Evolutionary conservation across 2,113 vertebrate genomes (phyloP), one percentile per base, ranked within the genome.

Genomic region (Corythornis vintsioides): DNA sequence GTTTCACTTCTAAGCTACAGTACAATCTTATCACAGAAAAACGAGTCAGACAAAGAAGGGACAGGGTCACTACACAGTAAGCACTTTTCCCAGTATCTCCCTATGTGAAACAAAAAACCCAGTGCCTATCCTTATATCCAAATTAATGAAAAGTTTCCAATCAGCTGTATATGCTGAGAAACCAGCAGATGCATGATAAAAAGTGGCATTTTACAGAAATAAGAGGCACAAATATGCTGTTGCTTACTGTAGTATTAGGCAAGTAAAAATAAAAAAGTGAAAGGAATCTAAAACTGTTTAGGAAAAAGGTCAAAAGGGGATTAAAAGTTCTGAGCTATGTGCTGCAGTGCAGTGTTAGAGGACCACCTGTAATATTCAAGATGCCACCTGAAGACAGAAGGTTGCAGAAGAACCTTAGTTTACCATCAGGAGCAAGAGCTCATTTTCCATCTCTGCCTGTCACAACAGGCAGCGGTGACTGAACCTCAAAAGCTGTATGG

Each of bases 161-260:
- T 8, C 16, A 11, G 14, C 20, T n/a, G 7, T 11, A 6, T 3
- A 20, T 35, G 21, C 56, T 42, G 14, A 52, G 48, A 42, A 63
- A 81, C 2, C 28, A 64, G 40, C 35, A 66, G 7, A 11, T 0
- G 0, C 21, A 11, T 4, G 35, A 20, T 0, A 1, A 33, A 21
- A 66, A 72, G n/a, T 8, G 29, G 45, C 9, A 13, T 40, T 74
- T 67, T 10, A 67, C 2, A 60, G 40, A 69, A 71, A 50, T 10
- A 13, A 13, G 0, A 15, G 15, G 8, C 38, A 78, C 13, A 65
- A 60, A 52, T 1, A 15, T 0, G 2, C 18, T 25, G 28, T 14
- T 45, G 29, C 5, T 59, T 45, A 72, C 7, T 0, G 3, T 15
- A 40, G 12, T 33, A 10, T 24, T 24, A 57, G 35, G 26, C 10